phyloP scores from a whole-genome alignment of 2,113 vertebrate species.

The Passer montanus region DNA sequence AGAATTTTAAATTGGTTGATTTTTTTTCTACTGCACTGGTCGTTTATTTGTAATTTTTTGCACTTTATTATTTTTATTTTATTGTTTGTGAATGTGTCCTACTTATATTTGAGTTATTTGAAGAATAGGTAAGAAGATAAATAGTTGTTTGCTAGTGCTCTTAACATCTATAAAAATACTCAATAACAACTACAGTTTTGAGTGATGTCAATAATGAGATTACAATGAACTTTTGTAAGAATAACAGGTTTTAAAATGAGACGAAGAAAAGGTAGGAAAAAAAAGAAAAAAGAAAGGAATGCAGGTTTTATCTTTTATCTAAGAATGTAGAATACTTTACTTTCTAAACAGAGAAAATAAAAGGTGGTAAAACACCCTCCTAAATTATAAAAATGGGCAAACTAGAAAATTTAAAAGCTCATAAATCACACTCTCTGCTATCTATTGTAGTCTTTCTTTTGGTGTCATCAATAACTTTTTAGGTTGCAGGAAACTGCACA shows the following conservation, averaged over 20 bases:
- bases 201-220: background rate
- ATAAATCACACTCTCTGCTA: background rate
- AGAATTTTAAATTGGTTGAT: background rate
- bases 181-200: background rate
- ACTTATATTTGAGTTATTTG: background rate
- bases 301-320: background rate
- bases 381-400: background rate
- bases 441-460: background rate
- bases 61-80: background rate
- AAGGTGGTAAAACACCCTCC: rapidly evolving
- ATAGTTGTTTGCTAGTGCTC: background rate
- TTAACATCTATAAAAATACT: background rate
- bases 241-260: background rate
- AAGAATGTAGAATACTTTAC: background rate
- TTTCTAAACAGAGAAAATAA: background rate
- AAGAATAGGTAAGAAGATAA: background rate
- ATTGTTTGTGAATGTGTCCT: background rate
- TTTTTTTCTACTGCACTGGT: background rate
- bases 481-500: background rate
- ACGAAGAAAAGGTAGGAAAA: background rate
- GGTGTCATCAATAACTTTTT: background rate
- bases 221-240: background rate
- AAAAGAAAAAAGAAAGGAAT: background rate
- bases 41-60: background rate
- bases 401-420: background rate